A percentile compares a stretch with the other conserved stretches of the same genome.
Conservation (phyloP, 1,140 invertebrate genomes). For the Lepidurus packardi region DNA sequence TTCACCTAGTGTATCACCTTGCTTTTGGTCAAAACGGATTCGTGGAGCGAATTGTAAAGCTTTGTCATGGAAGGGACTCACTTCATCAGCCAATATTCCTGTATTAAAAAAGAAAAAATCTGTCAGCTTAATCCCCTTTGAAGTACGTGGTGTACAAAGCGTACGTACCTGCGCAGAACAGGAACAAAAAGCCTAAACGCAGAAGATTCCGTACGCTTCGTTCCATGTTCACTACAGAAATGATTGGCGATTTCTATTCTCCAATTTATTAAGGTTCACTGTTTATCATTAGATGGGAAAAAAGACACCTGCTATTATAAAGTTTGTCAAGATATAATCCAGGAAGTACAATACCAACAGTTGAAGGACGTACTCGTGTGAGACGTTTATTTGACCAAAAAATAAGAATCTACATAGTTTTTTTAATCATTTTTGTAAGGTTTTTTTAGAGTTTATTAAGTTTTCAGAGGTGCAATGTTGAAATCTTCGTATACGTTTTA, state of each 20-base stretch:
- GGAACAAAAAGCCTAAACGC: background rate
- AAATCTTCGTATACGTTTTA: too few relatives aligned
- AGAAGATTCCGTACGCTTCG: background rate
- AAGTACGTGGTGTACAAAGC: background rate
- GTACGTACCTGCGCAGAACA: background rate
- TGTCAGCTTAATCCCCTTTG: too few relatives aligned
- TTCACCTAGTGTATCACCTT: conserved; percentile 32
- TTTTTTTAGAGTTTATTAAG: too few relatives aligned
- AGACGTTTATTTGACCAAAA: too few relatives aligned
- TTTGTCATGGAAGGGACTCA: conserved; percentile 28
- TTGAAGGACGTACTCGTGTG: too few relatives aligned
- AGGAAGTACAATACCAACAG: background rate
- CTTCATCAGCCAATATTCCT: conserved; percentile 25
- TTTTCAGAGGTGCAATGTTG: too few relatives aligned
- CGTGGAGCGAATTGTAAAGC: conserved; percentile 32
- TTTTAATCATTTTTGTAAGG: too few relatives aligned
- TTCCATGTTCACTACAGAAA: background rate
- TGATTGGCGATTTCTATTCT: background rate
- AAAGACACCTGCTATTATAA: background rate
- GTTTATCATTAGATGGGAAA: background rate
- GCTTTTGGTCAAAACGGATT: conserved; percentile 31
- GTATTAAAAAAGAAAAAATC: too few relatives aligned
- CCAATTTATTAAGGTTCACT: background rate
- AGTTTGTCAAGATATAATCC: background rate
- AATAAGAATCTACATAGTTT: too few relatives aligned